A percentile compares a stretch with the other conserved stretches of the same genome.
Conservation (phyloP, 2,797 vertebrate genomes). For the Todus mexicanus region DNA sequence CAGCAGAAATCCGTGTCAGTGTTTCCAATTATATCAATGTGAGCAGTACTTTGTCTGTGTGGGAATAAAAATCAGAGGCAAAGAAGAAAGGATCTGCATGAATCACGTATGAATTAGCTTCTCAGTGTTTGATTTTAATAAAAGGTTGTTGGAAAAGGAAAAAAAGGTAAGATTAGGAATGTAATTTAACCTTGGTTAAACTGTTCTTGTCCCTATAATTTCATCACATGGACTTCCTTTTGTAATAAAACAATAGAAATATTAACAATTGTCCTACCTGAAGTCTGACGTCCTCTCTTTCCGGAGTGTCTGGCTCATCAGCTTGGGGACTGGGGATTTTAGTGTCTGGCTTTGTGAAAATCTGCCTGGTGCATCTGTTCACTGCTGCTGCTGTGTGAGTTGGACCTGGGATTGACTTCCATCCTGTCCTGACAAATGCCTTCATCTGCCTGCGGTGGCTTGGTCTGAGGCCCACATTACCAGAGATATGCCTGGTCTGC, state of each 20-base stretch:
- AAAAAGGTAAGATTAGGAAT: not conserved
- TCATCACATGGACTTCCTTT: not conserved
- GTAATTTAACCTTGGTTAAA: not conserved
- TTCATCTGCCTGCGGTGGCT: rapidly evolving
- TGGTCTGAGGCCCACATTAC: not conserved
- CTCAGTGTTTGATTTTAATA: conserved; percentile 2
- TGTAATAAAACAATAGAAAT: not conserved
- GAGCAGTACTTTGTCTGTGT: not conserved
- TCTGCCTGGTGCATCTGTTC: not conserved
- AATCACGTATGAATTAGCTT: not conserved
- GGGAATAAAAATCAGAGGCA: not conserved
- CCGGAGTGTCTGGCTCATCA: not conserved
- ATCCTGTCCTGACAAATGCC: not conserved
- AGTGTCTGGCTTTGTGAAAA: not conserved
- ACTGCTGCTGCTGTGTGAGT: not conserved
- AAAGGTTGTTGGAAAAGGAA: not conserved
- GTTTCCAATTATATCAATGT: not conserved
- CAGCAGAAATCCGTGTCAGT: not conserved
- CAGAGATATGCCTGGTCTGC: not conserved
- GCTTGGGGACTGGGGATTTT: not conserved
- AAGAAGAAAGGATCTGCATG: conserved; percentile 10
- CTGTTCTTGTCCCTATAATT: not conserved
- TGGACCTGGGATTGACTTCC: not conserved
- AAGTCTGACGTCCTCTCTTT: not conserved
- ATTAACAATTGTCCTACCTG: not conserved